Base-by-base conservation (phyloP, 2,797 vertebrate genomes). In the Melopsittacus undulatus region DNA sequence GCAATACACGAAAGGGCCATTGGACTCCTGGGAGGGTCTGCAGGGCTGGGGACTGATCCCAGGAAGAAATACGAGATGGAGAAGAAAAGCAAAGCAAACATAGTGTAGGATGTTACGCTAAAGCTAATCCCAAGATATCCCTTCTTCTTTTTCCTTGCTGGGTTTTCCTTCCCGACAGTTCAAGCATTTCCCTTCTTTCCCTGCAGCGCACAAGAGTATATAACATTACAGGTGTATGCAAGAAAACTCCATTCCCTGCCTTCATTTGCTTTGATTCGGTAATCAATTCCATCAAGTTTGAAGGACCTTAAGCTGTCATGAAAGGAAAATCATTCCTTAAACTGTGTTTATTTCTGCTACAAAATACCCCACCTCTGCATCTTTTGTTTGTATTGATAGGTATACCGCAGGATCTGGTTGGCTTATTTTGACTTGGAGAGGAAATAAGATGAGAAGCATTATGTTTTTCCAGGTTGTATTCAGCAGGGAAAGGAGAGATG, bases 21-120 rank as follows among this genome's bases (percentile, higher is more conserved):
- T 93, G 92, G 90, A 93, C 95, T 94, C 96, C 61, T 87, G 92
- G 94, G 85, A 97, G 88, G 94, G 63, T 74, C 90, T 94, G 85
- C 85, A 83, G 74, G 85, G 89, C 95, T 92, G 51, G 62, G 77
- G 92, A 89, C 81, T 73, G 89, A 96, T 93, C 78, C 94, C 68
- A 26, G 45, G 88, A 97, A 97, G 94, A 96, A 95, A 97, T 85
- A 96, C 6, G 77, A 92, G 16, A 32, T 83, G 68, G 27, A 68
- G 74, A 82, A 83, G 83, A 59, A 68, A 56, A 85, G 80, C 69
- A 94, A 97, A 90, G 81, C 87, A 83, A 95, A 59, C 72, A 91
- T 46, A 90, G 86, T 77, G 57, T 66, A 67, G 89, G 81, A 93
- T 63, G 78, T 87, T 89, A 79, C 23, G 26, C 86, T 90, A 72